Percentiles rank a stretch among this genome's conserved stretches.
These are phyloP conservation scores for Lacerta bilineata DNA, from an alignment of 2,797 vertebrate species.

Conservation along the genomic window DNA sequence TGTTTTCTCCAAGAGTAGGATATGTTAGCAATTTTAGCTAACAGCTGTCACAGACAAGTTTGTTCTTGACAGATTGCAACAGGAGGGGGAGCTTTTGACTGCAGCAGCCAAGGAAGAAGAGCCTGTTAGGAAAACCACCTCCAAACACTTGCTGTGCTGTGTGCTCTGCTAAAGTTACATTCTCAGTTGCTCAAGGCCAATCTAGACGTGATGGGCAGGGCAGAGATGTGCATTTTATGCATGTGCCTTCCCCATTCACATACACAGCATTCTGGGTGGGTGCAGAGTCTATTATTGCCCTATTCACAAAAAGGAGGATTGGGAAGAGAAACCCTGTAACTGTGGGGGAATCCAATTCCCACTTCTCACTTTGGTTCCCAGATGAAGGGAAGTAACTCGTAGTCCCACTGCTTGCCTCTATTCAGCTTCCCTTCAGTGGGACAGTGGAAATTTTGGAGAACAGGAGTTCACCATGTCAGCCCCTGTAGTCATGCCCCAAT, in stretches of 20 bases:
- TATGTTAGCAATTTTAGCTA: neutral
- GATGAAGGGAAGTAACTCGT: neutral
- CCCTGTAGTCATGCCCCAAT: too few species aligned
- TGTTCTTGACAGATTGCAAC: conserved; percentile 13
- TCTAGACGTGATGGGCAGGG: neutral
- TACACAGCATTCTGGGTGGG: too few species aligned
- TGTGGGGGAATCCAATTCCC: neutral
- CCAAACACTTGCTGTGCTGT: neutral
- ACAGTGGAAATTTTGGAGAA: too few species aligned
- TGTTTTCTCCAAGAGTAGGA: neutral
- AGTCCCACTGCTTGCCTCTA: neutral
- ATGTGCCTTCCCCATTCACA: neutral
- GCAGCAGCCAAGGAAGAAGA: neutral
- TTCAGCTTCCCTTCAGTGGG: neutral
- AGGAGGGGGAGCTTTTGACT: conserved; percentile 7
- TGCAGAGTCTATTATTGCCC: neutral
- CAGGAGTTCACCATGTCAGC: too few species aligned
- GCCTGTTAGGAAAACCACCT: neutral
- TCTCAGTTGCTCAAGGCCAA: neutral
- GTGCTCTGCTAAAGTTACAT: neutral
- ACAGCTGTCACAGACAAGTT: conserved; percentile 10
- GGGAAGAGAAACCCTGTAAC: neutral
- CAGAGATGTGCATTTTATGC: neutral
- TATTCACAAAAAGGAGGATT: neutral
- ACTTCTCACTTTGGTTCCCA: neutral